A percentile compares a stretch with the other conserved stretches of the same genome.
Evolutionary conservation across 2,797 vertebrate species (phyloP).

Genomic region (Microhierax caerulescens): DNA sequence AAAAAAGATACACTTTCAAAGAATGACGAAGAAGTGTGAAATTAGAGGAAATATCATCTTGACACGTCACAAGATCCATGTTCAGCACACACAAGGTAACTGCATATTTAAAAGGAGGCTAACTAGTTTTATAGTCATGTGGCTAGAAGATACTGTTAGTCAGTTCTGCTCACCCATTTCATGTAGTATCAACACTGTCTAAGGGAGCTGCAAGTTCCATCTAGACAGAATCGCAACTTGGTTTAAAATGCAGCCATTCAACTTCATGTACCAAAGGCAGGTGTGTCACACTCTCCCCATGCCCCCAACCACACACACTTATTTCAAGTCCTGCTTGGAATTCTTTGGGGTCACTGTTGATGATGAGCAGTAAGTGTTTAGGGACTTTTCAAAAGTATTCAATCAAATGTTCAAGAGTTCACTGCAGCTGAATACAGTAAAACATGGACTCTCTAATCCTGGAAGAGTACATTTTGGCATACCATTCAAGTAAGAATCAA

Average conservation of each 20-base stretch:
- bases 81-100: not conserved
- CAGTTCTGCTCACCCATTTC: conserved; percentile 1
- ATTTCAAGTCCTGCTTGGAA: not conserved
- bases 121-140: not conserved
- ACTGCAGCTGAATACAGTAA: not conserved
- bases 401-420: not conserved
- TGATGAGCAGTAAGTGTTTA: not conserved
- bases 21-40: not conserved
- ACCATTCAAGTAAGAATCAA: not conserved
- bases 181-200: not conserved
- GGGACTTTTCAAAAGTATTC: not conserved
- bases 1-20: not conserved
- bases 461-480: not conserved
- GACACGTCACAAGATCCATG: not conserved
- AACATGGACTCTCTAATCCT: not conserved
- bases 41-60: not conserved
- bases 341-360: not conserved
- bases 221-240: not conserved
- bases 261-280: not conserved
- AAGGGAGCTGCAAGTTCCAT: not conserved
- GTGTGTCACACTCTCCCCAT: not conserved
- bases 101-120: not conserved
- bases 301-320: not conserved
- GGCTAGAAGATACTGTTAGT: not conserved
- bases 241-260: not conserved